Base-by-base conservation (phyloP, 2,888 invertebrate genomes). In the Apocheima hispidaria region DNA sequence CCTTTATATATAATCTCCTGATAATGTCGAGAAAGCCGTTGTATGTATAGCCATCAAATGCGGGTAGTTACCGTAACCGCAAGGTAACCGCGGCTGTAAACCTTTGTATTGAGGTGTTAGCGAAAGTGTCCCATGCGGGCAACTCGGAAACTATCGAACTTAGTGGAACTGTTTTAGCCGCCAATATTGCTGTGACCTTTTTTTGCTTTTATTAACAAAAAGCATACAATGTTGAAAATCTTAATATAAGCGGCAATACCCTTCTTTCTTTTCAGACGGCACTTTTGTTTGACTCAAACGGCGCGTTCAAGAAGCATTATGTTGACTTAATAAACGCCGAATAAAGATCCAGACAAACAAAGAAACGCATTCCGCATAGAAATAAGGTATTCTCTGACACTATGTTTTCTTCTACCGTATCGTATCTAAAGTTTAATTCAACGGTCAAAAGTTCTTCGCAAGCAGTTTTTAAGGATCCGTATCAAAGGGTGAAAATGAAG, bases 301-400 rank as follows among this genome's bases (percentile, higher is more conserved):
- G 14, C 12, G 18, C 26, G 7, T 26, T 2, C 23, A 40, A 51
- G 26, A 36, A 18, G 50, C 36, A 23, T 38, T 48, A 43, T n/a
- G 23, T 46, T 36, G 35, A 20, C 21, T 36, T 21, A 38, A 38
- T 50, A 49, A 35, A 35, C 20, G 26, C 50, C 18, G 26, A 38
- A 50, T 50, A 49, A 36, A 38, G 38, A 50, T 50, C n/a, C 21
- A 23, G 50, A 36, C 50, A 38, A 50, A 50, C 23, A 50, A 38
- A 26, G 38, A 38, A 38, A 50, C 36, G 14, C 14, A 21, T 21
- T 18, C 10, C 23, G 49, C 35, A 49, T 49, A 49, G 21, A 35
- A 14, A 49, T 35, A 36, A 36, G 23, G 35, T 6, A 5, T 21
- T 30, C 28, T 20, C 10, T 10, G n/a, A 12, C 33, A 48, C 10